Percentiles rank a stretch among this genome's conserved stretches.
These are phyloP conservation scores for Hymenopus coronatus DNA, from an alignment of 2,888 invertebrate species.

Conservation along the genomic window DNA sequence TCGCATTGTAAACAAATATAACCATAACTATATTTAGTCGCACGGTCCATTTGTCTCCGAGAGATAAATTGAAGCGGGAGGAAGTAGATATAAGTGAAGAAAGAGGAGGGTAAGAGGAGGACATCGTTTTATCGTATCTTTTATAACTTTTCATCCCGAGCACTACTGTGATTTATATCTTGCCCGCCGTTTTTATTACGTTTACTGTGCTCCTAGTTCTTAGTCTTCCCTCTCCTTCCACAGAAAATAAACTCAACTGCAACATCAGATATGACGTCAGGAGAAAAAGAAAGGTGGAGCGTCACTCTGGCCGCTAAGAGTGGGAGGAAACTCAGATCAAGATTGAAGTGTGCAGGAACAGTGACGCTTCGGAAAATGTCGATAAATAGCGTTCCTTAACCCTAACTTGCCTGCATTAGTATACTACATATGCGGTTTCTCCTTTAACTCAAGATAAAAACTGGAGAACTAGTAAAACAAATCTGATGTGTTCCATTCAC, in stretches of 20 bases:
- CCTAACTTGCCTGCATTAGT: too few relatives aligned
- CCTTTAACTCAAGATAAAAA: too few relatives aligned
- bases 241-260: conserved; percentile 1
- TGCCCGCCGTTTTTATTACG: not conserved
- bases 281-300: not conserved
- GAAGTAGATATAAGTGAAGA: not conserved
- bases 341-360: too few relatives aligned
- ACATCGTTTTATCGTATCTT: not conserved
- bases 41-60: not conserved
- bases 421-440: too few relatives aligned
- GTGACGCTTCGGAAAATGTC: too few relatives aligned
- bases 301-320: not conserved
- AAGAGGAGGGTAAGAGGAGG: not conserved
- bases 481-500: too few relatives aligned
- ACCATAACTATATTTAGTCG: not conserved
- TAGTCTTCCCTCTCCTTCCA: not conserved
- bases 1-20: not conserved
- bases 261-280: not conserved
- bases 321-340: not conserved
- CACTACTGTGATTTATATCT: conserved; percentile 1
- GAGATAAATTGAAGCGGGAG: not conserved
- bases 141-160: not conserved
- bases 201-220: not conserved
- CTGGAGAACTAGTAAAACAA: too few relatives aligned
- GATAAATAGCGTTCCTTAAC: too few relatives aligned